Conservation (phyloP, 2,797 vertebrate species). For the Thunnus albacares region DNA sequence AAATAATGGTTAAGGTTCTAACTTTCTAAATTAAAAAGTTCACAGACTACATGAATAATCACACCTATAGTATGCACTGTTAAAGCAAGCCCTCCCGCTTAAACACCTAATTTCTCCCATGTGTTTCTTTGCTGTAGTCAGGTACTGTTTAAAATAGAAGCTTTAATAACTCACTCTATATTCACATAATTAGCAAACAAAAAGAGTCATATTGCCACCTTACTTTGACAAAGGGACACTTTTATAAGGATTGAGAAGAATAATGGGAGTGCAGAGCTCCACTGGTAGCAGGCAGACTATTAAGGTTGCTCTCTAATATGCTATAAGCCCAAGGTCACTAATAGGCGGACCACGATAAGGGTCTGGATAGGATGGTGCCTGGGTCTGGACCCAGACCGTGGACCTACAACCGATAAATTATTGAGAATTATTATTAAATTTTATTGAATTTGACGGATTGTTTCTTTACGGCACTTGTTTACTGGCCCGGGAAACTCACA, state of each 20-base stretch:
- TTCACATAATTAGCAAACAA: conserved; percentile 16
- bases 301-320: too few species aligned
- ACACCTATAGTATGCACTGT: not conserved
- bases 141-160: not conserved
- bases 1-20: not conserved
- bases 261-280: not conserved
- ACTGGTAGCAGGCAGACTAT: not conserved
- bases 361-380: too few species aligned
- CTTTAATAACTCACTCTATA: not conserved
- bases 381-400: too few species aligned
- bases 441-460: too few species aligned
- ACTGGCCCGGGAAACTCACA: too few species aligned
- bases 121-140: not conserved
- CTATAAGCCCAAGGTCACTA: not conserved
- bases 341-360: too few species aligned
- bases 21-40: not conserved
- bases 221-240: conserved; percentile 1
- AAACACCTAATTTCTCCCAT: not conserved
- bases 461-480: too few species aligned
- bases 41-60: not conserved
- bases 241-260: not conserved
- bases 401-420: too few species aligned
- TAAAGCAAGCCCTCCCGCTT: not conserved
- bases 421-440: too few species aligned
- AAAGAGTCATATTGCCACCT: not conserved